These are phyloP conservation scores for Peromyscus maniculatus DNA, from an alignment of 2,113 vertebrate species.

Conservation along the genomic window DNA sequence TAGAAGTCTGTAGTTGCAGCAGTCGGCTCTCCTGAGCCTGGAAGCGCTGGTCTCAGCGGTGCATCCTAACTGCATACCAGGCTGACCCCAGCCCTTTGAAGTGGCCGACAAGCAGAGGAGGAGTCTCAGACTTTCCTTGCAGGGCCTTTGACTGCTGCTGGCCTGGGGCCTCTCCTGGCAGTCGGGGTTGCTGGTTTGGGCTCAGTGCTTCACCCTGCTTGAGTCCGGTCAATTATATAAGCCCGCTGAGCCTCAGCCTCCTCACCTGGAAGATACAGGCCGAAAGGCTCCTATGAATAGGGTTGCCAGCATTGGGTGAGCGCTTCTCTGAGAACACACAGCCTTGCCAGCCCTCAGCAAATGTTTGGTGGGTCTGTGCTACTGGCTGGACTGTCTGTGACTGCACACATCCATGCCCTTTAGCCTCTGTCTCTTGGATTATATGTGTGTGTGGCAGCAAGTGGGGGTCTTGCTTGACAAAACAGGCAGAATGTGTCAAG, in stretches of 20 bases:
- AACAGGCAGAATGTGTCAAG: not conserved
- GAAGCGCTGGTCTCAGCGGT: not conserved
- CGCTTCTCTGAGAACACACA: not conserved
- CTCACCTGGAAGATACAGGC: not conserved
- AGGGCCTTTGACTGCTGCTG: not conserved
- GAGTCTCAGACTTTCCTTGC: not conserved
- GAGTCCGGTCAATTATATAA: not conserved
- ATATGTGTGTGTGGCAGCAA: not conserved
- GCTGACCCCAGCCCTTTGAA: not conserved
- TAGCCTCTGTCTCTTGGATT: not conserved
- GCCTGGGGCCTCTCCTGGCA: not conserved
- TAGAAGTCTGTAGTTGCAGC: conserved; percentile 14
- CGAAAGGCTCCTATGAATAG: not conserved
- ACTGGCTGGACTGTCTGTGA: too few species aligned
- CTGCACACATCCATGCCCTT: fast-evolving
- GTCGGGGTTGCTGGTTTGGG: not conserved
- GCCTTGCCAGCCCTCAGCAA: not conserved
- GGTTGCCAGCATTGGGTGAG: not conserved
- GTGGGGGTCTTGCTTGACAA: not conserved
- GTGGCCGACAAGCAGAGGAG: not conserved
- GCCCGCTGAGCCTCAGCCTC: not conserved
- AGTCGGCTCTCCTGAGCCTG: not conserved
- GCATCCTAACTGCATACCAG: not conserved
- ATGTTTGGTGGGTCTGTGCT: not conserved
- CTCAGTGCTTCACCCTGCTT: not conserved